Percentiles rank a stretch among this genome's conserved stretches.
These are phyloP conservation scores for Eupeodes latifasciatus DNA, from an alignment of 2,888 invertebrate genomes.

Conservation along the genomic window DNA sequence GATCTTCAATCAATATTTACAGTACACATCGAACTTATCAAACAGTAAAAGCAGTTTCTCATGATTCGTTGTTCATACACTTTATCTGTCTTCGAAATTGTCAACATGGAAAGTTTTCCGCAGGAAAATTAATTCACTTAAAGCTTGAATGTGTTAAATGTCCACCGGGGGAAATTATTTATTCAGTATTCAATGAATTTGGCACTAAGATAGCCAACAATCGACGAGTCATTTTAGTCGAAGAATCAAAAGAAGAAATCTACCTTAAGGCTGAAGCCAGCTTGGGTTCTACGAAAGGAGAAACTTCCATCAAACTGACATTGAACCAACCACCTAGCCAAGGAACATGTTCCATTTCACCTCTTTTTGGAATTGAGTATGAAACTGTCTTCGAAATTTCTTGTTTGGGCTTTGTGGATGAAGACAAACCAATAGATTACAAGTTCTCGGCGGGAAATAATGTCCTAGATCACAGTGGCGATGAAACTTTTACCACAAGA, in stretches of 20 bases:
- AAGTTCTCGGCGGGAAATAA: conserved; percentile 66
- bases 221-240: conserved; percentile 54
- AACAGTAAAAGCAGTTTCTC: conserved; percentile 51
- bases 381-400: conserved; percentile 76
- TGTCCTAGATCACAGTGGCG: conserved; percentile 73
- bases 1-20: conserved; percentile 74
- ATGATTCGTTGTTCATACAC: conserved; percentile 57
- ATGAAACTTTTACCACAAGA: conserved; percentile 32
- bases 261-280: conserved; percentile 32
- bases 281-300: conserved; percentile 4
- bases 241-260: conserved; percentile 17
- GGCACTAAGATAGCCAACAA: conserved; percentile 20
- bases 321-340: conserved; percentile 74
- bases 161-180: not conserved
- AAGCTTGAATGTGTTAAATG: conserved; percentile 68
- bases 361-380: conserved; percentile 73
- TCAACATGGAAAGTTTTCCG: conserved; percentile 57
- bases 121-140: conserved; percentile 72
- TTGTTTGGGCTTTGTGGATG: conserved; percentile 74
- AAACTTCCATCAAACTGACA: conserved; percentile 41
- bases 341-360: conserved; percentile 74
- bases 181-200: conserved; percentile 47
- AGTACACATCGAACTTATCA: conserved; percentile 58
- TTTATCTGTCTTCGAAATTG: conserved; percentile 78
- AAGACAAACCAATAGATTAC: conserved; percentile 73